phyloP scores from a whole-genome alignment of 2,797 vertebrate genomes.

The Balearica regulorum region DNA sequence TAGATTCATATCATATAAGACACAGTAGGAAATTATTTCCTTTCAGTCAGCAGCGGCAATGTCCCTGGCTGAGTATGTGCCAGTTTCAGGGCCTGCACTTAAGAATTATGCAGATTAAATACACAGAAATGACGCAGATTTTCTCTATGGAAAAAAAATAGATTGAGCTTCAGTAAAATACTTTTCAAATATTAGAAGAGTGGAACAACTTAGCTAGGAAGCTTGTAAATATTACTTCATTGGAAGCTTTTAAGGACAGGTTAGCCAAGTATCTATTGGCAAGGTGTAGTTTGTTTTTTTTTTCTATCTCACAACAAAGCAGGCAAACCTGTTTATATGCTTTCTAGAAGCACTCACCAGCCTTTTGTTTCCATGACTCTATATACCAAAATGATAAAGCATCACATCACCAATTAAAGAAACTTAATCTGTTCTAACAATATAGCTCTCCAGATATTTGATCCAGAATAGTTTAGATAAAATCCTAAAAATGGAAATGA shows the following conservation, averaged over 20 bases:
- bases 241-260: background rate
- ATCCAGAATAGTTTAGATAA: background rate
- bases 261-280: background rate
- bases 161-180: background rate
- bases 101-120: background rate
- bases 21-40: background rate
- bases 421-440: background rate
- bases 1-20: background rate
- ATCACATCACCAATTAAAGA: background rate
- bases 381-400: background rate
- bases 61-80: background rate
- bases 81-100: background rate
- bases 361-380: background rate
- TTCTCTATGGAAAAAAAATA: background rate
- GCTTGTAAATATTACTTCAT: background rate
- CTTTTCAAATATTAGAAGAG: background rate
- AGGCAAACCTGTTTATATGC: background rate
- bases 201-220: background rate
- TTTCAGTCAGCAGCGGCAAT: background rate
- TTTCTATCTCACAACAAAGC: background rate
- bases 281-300: background rate
- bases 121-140: background rate
- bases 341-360: background rate
- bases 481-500: background rate
- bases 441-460: background rate